phyloP scores from a whole-genome alignment of 1,140 invertebrate species.

The Schmidtea mediterranea region DNA sequence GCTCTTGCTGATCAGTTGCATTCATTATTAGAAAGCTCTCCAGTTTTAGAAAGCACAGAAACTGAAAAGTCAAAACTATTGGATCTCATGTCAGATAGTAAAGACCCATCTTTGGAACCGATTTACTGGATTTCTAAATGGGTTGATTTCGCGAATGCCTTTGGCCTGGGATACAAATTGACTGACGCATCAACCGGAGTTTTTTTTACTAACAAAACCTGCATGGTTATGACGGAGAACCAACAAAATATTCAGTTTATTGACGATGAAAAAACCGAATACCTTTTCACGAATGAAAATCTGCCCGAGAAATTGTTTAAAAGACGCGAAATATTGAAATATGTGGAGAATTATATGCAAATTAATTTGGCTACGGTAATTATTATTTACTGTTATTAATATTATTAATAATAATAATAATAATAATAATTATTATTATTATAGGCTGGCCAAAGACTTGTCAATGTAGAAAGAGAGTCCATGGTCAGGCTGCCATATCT shows the following conservation, averaged over 20 bases:
- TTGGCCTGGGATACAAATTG: constrained; percentile 83
- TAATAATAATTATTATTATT: constrained; percentile 7
- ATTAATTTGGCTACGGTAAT: too few species aligned
- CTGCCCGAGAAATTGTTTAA: background rate
- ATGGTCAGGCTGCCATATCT: constrained; percentile 69
- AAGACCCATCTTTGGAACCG: constrained; percentile 27
- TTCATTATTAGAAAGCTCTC: background rate
- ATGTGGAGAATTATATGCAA: too few species aligned
- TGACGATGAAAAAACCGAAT: background rate
- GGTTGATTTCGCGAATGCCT: constrained; percentile 97
- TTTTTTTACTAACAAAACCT: constrained; percentile 74
- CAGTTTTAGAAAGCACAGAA: background rate
- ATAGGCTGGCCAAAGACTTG: constrained; percentile 45
- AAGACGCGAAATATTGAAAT: background rate
- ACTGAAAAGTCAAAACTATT: background rate
- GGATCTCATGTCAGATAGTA: background rate
- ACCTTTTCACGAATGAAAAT: background rate
- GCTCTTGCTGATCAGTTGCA: background rate
- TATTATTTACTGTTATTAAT: too few species aligned
- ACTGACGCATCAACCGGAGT: constrained; percentile 78
- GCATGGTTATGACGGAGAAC: constrained; percentile 36
- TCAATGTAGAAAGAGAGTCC: constrained; percentile 48
- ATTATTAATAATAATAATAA: too few species aligned
- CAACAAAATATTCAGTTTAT: constrained; percentile 4
- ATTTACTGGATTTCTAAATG: constrained; percentile 87